A percentile compares a stretch with the other conserved stretches of the same genome.
Conservation (phyloP, 2,113 vertebrate genomes). For the Pseudorectes ferrugineus region DNA sequence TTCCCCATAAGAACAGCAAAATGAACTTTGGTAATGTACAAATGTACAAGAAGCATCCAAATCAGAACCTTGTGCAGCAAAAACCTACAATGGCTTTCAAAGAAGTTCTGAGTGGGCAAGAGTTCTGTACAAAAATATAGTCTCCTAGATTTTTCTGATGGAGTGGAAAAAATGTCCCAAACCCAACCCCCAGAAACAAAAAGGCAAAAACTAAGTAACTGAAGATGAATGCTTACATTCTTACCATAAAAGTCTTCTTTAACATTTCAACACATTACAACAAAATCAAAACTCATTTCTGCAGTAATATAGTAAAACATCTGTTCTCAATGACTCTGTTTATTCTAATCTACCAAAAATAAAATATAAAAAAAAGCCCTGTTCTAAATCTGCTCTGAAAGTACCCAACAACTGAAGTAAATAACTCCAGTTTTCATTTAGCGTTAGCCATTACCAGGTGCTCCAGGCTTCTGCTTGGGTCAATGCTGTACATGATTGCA, state of each 20-base stretch:
- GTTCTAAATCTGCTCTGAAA: conserved; percentile 42
- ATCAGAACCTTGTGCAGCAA: not conserved
- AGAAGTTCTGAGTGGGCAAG: not conserved
- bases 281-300: conserved; percentile 22
- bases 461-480: conserved; percentile 38
- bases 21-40: not conserved
- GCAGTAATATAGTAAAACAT: conserved; percentile 27
- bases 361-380: not conserved
- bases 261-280: conserved; percentile 17
- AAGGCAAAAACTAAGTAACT: not conserved
- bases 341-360: not conserved
- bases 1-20: not conserved
- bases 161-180: not conserved
- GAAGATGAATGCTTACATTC: not conserved
- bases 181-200: not conserved
- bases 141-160: not conserved
- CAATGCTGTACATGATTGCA: conserved; percentile 5
- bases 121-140: not conserved
- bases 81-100: not conserved
- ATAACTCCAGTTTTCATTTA: conserved; percentile 59
- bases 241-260: not conserved
- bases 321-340: conserved; percentile 53
- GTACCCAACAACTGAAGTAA: conserved; percentile 41
- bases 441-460: conserved; percentile 35
- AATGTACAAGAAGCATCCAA: not conserved